Percentiles rank a stretch among this genome's conserved stretches.
Evolutionary conservation across 2,888 invertebrate genomes (phyloP).

Genomic region (Belgica antarctica): DNA sequence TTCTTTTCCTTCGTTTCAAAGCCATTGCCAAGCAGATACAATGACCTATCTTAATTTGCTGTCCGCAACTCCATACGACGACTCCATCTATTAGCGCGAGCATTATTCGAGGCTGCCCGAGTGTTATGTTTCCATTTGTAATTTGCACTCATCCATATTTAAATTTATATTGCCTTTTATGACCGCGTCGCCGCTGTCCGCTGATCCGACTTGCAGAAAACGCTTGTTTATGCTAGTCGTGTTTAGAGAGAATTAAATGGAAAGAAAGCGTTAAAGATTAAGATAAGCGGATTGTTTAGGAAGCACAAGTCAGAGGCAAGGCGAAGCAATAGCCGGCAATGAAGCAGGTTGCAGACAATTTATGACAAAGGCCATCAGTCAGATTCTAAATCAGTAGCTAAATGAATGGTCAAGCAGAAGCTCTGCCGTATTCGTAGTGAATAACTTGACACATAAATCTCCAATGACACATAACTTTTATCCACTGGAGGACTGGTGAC

Average conservation of each 20-base stretch:
- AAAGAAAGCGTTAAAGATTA: too few relatives aligned
- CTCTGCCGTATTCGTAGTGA: too few relatives aligned
- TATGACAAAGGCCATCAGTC: too few relatives aligned
- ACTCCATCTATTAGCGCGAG: neutral
- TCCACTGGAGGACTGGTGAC: neutral
- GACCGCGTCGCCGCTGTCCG: neutral
- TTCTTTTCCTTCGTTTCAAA: neutral
- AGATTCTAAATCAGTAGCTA: too few relatives aligned
- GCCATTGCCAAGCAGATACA: conserved; percentile 3
- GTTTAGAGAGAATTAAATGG: neutral
- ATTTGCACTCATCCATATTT: conserved; percentile 16
- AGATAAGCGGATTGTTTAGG: neutral
- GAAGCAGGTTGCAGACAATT: too few relatives aligned
- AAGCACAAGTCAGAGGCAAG: neutral
- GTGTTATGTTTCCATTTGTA: neutral
- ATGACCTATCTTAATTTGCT: conserved; percentile 15
- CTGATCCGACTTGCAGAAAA: too few relatives aligned
- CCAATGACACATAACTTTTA: neutral
- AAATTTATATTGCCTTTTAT: conserved; percentile 19
- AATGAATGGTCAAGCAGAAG: too few relatives aligned
- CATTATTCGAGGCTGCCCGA: too few relatives aligned
- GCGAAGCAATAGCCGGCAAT: neutral
- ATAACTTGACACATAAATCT: too few relatives aligned
- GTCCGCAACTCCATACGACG: neutral
- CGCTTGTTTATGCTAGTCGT: neutral